Evolutionary conservation across 2,797 vertebrate genomes (phyloP), one percentile per base, ranked within the genome.

Genomic region (Coregonus ussuriensis): DNA sequence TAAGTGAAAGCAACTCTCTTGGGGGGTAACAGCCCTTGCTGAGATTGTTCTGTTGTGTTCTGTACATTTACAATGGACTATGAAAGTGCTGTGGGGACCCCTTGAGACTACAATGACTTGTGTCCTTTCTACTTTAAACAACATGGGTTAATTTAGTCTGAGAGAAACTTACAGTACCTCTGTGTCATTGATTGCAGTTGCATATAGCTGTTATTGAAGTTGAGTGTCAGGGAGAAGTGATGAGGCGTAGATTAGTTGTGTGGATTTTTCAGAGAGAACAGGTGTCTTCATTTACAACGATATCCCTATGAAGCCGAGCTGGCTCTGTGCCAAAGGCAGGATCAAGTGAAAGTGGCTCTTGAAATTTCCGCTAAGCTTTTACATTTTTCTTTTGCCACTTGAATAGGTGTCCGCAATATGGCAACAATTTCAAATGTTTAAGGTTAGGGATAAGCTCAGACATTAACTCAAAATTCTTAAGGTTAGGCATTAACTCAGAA

Each of bases 271-370:
- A 73, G 78, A 83, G 74, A 74, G 71, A 84, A 84, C 80, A 86
- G 74, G 83, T 83, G 84, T 85, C 81, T 86, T 84, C 83, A 77
- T 91, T 87, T 84, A 82, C 75, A 74, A 76, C 54, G 66, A 75
- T 78, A 54, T 77, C 71, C 56, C 83, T 82, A 76, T 75, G 80
- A 77, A 71, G 81, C 77, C 77, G 66, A 73, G 75, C 69, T 86
- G 87, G 84, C 76, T 79, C 33, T 21, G 59, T 67, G 74, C 73
- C 83, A 86, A 83, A 21, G 3, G 59, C 7, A 11, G 78, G 80
- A 80, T 81, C 82, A 85, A 84, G 74, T 75, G 80, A 79, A 71
- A 82, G 83, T 54, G 71, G 74, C 59, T 63, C 59, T 74, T 31
- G 16, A 0, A 14, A 53, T 65, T 78, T 84, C 21, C 21, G 21